phyloP scores from a whole-genome alignment of 2,888 invertebrate species.

The Phorcus lineatus region DNA sequence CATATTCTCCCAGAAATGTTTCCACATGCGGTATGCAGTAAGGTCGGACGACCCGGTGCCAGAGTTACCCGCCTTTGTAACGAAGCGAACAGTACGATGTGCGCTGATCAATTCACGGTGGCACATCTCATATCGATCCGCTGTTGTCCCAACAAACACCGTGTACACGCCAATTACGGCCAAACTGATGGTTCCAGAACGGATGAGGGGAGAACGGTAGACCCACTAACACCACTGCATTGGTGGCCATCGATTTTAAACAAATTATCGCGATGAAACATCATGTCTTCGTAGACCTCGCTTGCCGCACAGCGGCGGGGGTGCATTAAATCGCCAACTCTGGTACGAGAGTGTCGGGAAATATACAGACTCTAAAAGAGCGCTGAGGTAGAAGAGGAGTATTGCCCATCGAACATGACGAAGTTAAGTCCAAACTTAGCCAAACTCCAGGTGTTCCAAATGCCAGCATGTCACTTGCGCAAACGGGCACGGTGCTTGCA shows the following conservation, averaged over 20 bases:
- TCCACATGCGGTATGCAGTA: neutral
- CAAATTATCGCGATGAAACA: constrained; percentile 15
- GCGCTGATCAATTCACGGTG: neutral
- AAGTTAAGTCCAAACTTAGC: no score
- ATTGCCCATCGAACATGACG: no score
- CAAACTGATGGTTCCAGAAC: neutral
- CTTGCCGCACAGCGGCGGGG: neutral
- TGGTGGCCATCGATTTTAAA: constrained; percentile 5
- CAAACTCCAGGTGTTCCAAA: no score
- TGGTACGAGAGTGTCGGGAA: neutral
- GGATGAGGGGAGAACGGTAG: neutral
- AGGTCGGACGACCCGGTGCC: neutral
- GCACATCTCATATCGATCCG: neutral
- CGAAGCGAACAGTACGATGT: neutral
- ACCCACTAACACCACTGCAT: constrained; percentile 8
- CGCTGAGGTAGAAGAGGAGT: no score
- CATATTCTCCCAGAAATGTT: neutral
- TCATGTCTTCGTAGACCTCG: neutral
- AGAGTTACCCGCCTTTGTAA: neutral
- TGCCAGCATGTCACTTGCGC: no score
- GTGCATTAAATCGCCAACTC: neutral
- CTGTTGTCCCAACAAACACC: neutral
- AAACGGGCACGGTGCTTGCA: no score
- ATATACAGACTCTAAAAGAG: no score
- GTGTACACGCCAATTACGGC: neutral